Percentiles rank a stretch among this genome's conserved stretches.
Conservation (phyloP, 2,113 vertebrate genomes). For the Phylloscopus whistleri region DNA sequence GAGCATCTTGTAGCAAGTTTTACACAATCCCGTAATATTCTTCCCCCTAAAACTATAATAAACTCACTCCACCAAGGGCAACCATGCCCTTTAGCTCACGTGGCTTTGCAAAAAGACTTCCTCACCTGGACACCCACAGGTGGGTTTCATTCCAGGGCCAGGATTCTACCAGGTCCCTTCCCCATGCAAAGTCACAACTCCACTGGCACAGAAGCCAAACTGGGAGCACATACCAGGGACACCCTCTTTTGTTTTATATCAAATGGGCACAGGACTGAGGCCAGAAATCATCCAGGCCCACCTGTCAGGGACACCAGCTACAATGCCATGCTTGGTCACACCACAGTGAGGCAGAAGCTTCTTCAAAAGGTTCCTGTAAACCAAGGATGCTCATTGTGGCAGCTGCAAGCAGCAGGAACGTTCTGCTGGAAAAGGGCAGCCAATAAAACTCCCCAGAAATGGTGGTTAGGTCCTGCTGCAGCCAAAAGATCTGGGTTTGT, state of each 20-base stretch:
- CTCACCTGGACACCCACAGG: not conserved
- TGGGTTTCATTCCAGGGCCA: not conserved
- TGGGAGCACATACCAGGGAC: accelerated
- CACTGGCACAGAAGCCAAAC: not conserved
- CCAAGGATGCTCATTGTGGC: not conserved
- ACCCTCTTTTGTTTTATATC: accelerated
- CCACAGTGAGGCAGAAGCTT: not conserved
- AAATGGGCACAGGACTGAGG: not conserved
- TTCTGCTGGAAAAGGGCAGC: not conserved
- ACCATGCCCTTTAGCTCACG: accelerated
- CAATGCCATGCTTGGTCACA: not conserved
- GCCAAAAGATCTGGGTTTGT: not conserved
- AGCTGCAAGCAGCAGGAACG: not conserved
- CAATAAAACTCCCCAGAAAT: not conserved
- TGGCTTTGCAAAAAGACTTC: not conserved
- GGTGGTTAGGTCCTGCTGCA: not conserved
- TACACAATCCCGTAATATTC: not conserved
- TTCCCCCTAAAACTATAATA: not conserved
- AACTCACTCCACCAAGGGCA: not conserved
- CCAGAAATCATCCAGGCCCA: not conserved
- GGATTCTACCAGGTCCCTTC: not conserved
- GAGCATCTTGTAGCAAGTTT: not conserved
- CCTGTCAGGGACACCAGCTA: accelerated
- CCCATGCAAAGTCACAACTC: not conserved
- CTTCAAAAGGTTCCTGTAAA: not conserved